Evolutionary conservation across 2,888 invertebrate species (phyloP), one percentile per base, ranked within the genome.

Genomic region (Liodrosophila aerea): DNA sequence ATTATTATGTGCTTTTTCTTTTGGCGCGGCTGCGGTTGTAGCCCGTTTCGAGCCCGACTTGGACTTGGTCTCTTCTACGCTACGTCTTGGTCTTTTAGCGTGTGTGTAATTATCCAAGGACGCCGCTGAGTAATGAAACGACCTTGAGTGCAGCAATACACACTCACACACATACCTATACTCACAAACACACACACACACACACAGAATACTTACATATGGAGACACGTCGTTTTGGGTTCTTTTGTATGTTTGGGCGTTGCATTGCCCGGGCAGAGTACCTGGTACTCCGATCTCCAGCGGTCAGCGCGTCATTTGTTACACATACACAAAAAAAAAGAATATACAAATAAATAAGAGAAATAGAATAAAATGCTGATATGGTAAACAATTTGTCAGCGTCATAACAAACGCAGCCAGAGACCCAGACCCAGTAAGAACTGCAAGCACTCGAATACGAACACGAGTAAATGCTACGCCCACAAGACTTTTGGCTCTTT

Each of bases 91-190:
- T 74, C 58, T 64, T 61, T 59, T 74, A 76, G 73, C 77, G 77
- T 87, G 81, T 80, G 85, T 86, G 85, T 85, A 85, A 85, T 85
- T 85, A 85, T 84, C 87, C 85, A 85, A 85, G 85, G 85, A 86
- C 85, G 85, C 85, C 72, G 85, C 73, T 78, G 76, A 73, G 82
- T 87, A 85, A 86, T 81, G 84, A 78, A 85, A 85, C 87, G 85
- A 87, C 85, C 85, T 85, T 85, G 87, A 86, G 80, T 86, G 78
- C 78, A 83, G 64, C 77, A 67, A 60, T 43, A 41, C 43, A 44
- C 40, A 63, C 44, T 46, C 45, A 37, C 43, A 61, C 44, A 45
- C 49, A 56, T 12, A 51, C 31, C 43, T 22, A 44, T 31, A 43
- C 9, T 27, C 12, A 33, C 7, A 53, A 47, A 57, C 37, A 22